Percentiles rank a stretch among this genome's conserved stretches.
These are phyloP conservation scores for Oncopodura yosiiana DNA, from an alignment of 1,140 invertebrate species.

Conservation along the genomic window DNA sequence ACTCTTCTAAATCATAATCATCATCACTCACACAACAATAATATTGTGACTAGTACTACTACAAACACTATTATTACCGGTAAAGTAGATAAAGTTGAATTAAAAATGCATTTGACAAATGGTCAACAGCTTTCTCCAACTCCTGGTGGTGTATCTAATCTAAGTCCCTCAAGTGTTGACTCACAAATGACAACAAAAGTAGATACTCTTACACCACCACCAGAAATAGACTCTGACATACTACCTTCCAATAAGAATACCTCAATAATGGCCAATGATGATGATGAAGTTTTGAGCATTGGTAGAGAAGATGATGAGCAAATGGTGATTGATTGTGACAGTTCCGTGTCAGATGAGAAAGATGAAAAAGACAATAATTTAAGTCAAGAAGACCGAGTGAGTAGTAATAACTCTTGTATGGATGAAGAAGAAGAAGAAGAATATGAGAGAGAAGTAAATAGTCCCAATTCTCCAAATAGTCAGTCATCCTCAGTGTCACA, in stretches of 20 bases:
- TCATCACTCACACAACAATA: constrained; percentile 6
- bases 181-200: no score
- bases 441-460: constrained; percentile 6
- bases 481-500: not conserved
- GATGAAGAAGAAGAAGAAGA: constrained; percentile 5
- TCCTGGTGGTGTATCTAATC: no score
- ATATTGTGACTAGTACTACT: not conserved
- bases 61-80: no score
- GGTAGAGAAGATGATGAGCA: constrained; percentile 30
- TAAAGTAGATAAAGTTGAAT: no score
- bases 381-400: not conserved
- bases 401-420: constrained; percentile 4
- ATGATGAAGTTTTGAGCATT: constrained; percentile 31
- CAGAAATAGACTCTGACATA: no score
- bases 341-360: constrained; percentile 17
- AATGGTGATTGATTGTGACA: constrained; percentile 34
- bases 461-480: not conserved
- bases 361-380: constrained; percentile 4
- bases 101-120: not conserved
- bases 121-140: not conserved
- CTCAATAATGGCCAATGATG: constrained; percentile 12
- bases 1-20: constrained; percentile 20
- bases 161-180: no score
- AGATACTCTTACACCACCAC: no score
- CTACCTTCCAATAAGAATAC: no score